Base-by-base conservation (phyloP, 2,888 invertebrate species). In the Chrysina gloriosa region DNA sequence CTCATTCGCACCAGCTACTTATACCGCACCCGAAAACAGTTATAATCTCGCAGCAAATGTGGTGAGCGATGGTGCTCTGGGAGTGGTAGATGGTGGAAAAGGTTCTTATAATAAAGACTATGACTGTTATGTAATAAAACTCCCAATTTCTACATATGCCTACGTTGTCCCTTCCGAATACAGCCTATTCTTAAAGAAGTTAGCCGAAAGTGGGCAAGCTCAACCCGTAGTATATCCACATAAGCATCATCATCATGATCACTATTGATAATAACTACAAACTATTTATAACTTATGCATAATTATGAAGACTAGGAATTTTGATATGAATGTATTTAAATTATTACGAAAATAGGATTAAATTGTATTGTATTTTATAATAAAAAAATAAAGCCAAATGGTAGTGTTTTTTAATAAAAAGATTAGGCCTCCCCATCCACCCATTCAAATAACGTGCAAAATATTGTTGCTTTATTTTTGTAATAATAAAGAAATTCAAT, bases 51-150 rank as follows among this genome's bases (percentile, higher is more conserved):
- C 19, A 2, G 1, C 31, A 54, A 54, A 34, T 54, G 2, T 4
- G 3, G 7, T 25, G n/a, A 11, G n/a, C 23, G 5, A n/a, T n/a
- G 25, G 9, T n/a, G 21, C n/a, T 27, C 25, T 23, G 1, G n/a
- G 6, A 3, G 31, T 19, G 3, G 19, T 1, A 34, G 6, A 6
- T 34, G 11, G 0, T 5, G 19, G 16, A 34, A 5, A 19, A 19
- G 6, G 19, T 54, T 1, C 3, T 2, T 16, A 31, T 7, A 19
- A 34, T 11, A 1, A n/a, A 2, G 25, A 23, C 3, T 34, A 34
- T 9, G 34, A 54, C 9, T 54, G 54, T 19, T 54, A 54, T 16
- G 31, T 34, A n/a, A 19, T 54, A 54, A 19, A 31, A 21, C 34
- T 54, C 19, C 54, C 54, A 34, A 19, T 31, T 9, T n/a, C 16